A percentile compares a stretch with the other conserved stretches of the same genome.
These are phyloP conservation scores for Eulacestoma nigropectus DNA, from an alignment of 2,113 vertebrate species.

Conservation along the genomic window DNA sequence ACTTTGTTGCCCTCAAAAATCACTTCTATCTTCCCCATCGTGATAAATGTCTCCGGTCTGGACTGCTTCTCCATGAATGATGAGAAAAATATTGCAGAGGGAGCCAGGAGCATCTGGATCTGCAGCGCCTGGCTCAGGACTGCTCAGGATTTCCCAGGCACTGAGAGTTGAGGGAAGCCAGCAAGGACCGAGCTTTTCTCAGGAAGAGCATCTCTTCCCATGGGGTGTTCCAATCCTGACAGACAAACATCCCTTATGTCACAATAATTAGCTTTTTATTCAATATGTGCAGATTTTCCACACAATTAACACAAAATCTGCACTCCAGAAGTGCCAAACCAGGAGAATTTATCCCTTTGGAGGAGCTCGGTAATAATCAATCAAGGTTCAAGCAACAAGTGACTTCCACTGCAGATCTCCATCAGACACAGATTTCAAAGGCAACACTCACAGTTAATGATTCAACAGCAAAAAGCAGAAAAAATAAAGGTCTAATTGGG, in stretches of 20 bases:
- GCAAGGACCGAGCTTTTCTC: neutral
- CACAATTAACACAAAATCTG: neutral
- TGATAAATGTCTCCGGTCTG: neutral
- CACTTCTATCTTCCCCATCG: neutral
- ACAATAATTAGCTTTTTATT: neutral
- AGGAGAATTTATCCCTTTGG: neutral
- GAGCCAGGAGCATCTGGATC: neutral
- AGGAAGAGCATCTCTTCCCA: neutral
- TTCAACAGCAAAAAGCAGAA: neutral
- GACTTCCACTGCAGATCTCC: neutral
- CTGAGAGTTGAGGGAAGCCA: neutral
- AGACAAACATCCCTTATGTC: neutral
- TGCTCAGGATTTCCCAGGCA: neutral
- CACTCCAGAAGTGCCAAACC: neutral
- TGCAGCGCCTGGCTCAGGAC: neutral
- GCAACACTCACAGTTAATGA: neutral
- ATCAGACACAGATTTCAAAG: neutral
- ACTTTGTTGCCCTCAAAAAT: slow-evolving; percentile 45
- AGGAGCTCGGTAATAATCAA: neutral
- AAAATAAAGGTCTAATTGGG: neutral
- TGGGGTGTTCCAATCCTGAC: neutral
- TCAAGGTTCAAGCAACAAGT: neutral
- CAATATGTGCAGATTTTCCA: neutral
- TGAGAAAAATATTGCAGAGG: neutral
- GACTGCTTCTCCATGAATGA: neutral